Percentiles rank a stretch among this genome's conserved stretches.
Evolutionary conservation across 2,888 invertebrate species (phyloP).

Genomic region (Diachrysia chrysitis): DNA sequence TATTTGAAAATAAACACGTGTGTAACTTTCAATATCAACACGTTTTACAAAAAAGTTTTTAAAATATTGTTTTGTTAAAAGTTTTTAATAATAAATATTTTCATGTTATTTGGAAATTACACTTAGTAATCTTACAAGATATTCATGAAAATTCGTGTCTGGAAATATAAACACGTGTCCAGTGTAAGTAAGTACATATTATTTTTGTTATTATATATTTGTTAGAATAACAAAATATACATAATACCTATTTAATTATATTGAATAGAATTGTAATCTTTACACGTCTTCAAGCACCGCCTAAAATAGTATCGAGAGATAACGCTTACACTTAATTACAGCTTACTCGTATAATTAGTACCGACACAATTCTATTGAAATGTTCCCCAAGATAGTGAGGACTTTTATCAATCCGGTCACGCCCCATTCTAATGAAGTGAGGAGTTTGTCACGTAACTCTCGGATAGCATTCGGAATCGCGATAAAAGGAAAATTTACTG

Average conservation of each 20-base stretch:
- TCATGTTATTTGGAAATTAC: not conserved
- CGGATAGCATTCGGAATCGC: slow-evolving; percentile 81
- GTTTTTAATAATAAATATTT: not conserved
- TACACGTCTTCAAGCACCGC: not conserved
- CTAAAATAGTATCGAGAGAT: not conserved
- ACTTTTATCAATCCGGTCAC: slow-evolving; percentile 81
- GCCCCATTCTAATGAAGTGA: slow-evolving; percentile 81
- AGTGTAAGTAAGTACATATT: too few species aligned
- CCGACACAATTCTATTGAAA: slow-evolving; percentile 67
- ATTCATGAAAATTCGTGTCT: too few species aligned
- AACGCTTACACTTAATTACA: slow-evolving; percentile 14
- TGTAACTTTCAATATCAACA: too few species aligned
- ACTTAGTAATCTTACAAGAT: too few species aligned
- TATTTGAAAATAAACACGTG: too few species aligned
- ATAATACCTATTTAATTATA: not conserved
- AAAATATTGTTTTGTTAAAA: too few species aligned
- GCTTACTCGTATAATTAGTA: slow-evolving; percentile 47
- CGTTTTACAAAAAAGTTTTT: too few species aligned
- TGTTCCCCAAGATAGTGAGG: slow-evolving; percentile 63
- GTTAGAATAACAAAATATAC: too few species aligned
- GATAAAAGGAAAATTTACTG: slow-evolving; percentile 83
- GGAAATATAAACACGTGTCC: too few species aligned
- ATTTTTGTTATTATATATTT: too few species aligned
- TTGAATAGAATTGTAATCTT: not conserved
- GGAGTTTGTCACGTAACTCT: slow-evolving; percentile 83